These are phyloP conservation scores for Onthophagus sagittarius DNA, from an alignment of 2,888 invertebrate species.

Conservation along the genomic window DNA sequence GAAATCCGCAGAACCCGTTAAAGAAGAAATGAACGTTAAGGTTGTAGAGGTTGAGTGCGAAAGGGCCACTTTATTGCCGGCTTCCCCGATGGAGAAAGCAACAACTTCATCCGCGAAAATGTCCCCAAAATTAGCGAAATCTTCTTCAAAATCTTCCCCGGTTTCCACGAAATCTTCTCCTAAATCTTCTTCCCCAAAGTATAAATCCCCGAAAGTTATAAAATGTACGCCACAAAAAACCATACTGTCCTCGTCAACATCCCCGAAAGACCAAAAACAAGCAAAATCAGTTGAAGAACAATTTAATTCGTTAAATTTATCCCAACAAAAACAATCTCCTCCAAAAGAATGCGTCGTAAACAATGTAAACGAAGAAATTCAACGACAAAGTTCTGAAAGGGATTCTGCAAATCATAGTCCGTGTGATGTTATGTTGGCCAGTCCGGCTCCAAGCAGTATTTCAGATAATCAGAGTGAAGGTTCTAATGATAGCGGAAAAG, in stretches of 20 bases:
- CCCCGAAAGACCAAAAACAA: conserved; percentile 27
- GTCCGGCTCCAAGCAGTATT: conserved; percentile 57
- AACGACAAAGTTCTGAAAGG: conserved; percentile 45
- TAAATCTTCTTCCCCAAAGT: conserved; percentile 13
- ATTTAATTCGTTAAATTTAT: conserved; percentile 3
- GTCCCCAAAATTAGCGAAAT: neutral
- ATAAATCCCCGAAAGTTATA: conserved; percentile 21
- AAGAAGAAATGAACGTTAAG: neutral
- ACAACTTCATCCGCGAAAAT: neutral
- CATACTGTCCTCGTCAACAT: conserved; percentile 18
- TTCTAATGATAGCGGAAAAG: conserved; percentile 81
- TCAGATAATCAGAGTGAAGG: conserved; percentile 72
- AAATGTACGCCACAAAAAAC: conserved; percentile 22
- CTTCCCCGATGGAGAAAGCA: neutral
- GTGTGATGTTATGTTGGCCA: conserved; percentile 64
- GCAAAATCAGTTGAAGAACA: conserved; percentile 18
- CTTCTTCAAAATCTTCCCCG: conserved; percentile 2
- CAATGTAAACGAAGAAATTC: conserved; percentile 19
- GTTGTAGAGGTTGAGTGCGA: neutral
- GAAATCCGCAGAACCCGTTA: conserved; percentile 4
- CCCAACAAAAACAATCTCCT: conserved; percentile 35
- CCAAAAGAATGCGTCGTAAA: conserved; percentile 14
- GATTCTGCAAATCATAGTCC: conserved; percentile 79
- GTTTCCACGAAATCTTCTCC: conserved; percentile 8
- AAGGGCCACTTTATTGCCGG: neutral